Evolutionary conservation across 2,797 vertebrate species (phyloP).

Genomic region (Tadarida brasiliensis): DNA sequence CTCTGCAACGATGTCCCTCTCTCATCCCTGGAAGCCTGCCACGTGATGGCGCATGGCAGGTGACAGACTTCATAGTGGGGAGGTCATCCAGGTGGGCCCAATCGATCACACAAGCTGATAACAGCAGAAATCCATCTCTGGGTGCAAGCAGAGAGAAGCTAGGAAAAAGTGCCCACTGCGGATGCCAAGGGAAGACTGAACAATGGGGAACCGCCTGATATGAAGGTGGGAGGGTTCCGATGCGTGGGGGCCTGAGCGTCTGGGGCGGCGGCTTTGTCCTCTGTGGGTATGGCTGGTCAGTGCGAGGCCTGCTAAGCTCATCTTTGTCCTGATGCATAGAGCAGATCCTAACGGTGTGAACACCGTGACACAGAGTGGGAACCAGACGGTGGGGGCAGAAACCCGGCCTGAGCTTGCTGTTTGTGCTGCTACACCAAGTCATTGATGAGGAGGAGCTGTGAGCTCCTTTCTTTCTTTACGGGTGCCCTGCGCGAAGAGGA

Average conservation of each 20-base stretch:
- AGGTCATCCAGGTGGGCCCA: background rate
- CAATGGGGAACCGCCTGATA: too few species aligned
- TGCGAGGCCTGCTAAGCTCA: background rate
- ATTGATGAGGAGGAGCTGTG: background rate
- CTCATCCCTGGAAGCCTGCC: too few species aligned
- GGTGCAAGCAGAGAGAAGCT: background rate
- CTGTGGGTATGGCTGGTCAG: background rate
- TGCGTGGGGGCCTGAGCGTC: too few species aligned
- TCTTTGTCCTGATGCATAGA: background rate
- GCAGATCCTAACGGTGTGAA: background rate
- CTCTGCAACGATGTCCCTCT: too few species aligned
- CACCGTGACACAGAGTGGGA: background rate
- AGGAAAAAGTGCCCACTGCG: background rate
- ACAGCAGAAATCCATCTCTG: background rate
- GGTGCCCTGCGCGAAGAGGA: background rate
- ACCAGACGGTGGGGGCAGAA: background rate
- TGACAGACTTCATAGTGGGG: background rate
- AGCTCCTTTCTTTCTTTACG: background rate
- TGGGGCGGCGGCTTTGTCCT: background rate
- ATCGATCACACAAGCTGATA: background rate
- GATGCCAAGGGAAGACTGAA: background rate
- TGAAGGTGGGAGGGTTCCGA: background rate
- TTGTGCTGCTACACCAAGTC: background rate
- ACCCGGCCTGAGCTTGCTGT: background rate
- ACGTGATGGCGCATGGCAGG: background rate